phyloP scores from a whole-genome alignment of 2,113 vertebrate species.

The Pangasianodon gigas region DNA sequence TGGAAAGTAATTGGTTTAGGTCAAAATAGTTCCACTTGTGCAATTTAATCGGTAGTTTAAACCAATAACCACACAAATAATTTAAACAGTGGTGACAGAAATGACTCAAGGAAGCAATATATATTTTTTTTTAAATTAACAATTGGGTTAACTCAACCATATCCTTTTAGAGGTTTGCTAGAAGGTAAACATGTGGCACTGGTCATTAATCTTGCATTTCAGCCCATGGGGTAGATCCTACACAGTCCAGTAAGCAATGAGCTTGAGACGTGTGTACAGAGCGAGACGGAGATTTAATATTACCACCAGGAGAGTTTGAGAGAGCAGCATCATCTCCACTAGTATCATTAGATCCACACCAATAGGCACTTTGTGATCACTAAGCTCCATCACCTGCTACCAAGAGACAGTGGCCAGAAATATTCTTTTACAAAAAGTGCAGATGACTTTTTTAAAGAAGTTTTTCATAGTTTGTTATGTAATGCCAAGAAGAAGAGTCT shows the following conservation, averaged over 20 bases:
- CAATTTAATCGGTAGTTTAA: not conserved
- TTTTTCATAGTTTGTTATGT: not conserved
- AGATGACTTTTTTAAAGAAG: not conserved
- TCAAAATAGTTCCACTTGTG: not conserved
- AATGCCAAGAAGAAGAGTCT: not conserved
- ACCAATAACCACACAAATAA: not conserved
- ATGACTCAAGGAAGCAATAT: not conserved
- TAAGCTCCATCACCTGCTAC: constrained; percentile 28
- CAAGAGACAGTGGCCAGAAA: constrained; percentile 34
- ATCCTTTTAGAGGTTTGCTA: not conserved
- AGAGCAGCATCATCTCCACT: constrained; percentile 1
- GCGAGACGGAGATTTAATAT: constrained; percentile 7
- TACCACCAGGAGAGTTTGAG: not conserved
- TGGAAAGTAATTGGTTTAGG: not conserved
- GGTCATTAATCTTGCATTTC: constrained; percentile 31
- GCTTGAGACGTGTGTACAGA: not conserved
- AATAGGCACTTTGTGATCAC: not conserved
- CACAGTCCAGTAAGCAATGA: constrained; percentile 15
- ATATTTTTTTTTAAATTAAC: not conserved
- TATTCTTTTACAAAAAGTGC: not conserved
- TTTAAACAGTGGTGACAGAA: not conserved
- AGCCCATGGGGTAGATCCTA: not conserved
- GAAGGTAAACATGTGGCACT: not conserved
- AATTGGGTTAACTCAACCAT: not conserved
- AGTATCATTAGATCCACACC: constrained; percentile 18